These are phyloP conservation scores for Drosophila murphyi DNA, from an alignment of 1,140 invertebrate species.

Conservation along the genomic window DNA sequence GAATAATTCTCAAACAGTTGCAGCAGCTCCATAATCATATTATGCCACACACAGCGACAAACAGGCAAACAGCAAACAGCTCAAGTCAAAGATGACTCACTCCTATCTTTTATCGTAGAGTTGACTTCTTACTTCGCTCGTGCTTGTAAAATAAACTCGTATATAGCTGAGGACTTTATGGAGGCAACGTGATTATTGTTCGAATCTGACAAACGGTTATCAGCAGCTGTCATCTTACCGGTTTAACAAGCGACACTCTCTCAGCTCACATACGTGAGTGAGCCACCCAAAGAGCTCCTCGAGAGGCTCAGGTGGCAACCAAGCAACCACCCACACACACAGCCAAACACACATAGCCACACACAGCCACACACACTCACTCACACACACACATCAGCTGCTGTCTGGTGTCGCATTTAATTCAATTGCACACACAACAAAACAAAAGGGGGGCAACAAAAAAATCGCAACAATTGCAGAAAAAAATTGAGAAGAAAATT, in stretches of 20 bases:
- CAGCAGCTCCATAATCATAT: neutral
- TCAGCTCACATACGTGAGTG: slow-evolving; percentile 9
- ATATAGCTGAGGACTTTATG: neutral
- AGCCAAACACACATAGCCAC: neutral
- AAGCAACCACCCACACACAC: neutral
- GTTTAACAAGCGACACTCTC: slow-evolving; percentile 47
- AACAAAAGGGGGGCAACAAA: slow-evolving; percentile 3
- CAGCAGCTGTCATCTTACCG: slow-evolving; percentile 35
- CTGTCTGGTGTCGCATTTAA: slow-evolving; percentile 72
- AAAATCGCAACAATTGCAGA: slow-evolving; percentile 65
- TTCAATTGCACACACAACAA: slow-evolving; percentile 57
- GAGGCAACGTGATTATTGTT: slow-evolving; percentile 24
- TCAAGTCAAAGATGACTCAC: neutral
- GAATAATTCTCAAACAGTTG: neutral
- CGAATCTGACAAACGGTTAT: slow-evolving; percentile 36
- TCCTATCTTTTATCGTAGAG: neutral
- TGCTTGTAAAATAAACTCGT: neutral
- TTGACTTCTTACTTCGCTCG: neutral
- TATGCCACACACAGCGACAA: neutral
- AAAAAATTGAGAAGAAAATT: slow-evolving; percentile 46
- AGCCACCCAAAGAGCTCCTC: slow-evolving; percentile 38
- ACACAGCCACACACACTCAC: neutral
- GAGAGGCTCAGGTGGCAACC: slow-evolving; percentile 43
- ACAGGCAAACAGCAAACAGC: neutral
- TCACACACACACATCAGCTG: neutral